Conservation (phyloP, 2,888 invertebrate species). For the Cremastobaeus sp. region DNA sequence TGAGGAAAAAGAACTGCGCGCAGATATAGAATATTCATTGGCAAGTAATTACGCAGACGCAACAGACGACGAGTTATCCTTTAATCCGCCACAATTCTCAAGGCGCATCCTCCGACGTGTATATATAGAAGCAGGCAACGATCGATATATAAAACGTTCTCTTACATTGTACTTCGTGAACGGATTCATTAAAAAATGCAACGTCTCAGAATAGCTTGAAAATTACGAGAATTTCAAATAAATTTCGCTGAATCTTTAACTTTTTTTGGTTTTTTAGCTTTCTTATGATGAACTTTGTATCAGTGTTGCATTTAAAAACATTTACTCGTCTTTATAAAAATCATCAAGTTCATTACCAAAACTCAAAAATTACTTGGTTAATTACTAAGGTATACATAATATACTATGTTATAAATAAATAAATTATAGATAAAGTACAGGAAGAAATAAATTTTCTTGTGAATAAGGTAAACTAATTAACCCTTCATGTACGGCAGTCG, state of each 20-base stretch:
- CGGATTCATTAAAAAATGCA: constrained; percentile 73
- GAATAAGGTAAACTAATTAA: no score
- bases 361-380: no score
- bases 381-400: no score
- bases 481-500: no score
- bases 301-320: no score
- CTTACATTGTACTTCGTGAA: constrained; percentile 67
- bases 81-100: constrained; percentile 61
- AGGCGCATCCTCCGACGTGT: constrained; percentile 68
- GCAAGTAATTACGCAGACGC: constrained; percentile 58
- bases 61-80: constrained; percentile 51
- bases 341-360: no score
- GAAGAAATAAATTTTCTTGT: no score
- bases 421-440: no score
- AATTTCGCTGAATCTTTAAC: constrained; percentile 60
- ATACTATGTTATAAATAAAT: no score
- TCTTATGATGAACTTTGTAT: no score
- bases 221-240: constrained; percentile 70
- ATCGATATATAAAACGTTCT: constrained; percentile 68
- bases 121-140: constrained; percentile 60
- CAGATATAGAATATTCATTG: constrained; percentile 36
- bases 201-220: constrained; percentile 68
- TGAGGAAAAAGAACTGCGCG: neutral
- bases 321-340: no score
- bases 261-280: constrained; percentile 50